phyloP scores from a whole-genome alignment of 2,113 vertebrate genomes.

The Malurus elegans region DNA sequence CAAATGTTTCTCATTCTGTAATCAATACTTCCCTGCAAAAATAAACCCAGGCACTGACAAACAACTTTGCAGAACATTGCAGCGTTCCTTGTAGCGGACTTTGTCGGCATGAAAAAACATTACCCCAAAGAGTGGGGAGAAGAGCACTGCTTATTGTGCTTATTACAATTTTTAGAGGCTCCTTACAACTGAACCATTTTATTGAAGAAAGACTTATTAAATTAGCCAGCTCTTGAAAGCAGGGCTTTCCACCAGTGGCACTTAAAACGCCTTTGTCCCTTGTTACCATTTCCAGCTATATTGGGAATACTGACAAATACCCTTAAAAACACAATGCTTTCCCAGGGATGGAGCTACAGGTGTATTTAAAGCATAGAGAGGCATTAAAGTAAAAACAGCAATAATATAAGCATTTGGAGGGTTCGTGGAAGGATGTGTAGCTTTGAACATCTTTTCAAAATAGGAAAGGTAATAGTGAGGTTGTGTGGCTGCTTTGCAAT shows the following conservation, averaged over 20 bases:
- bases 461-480: neutral
- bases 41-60: slow-evolving; percentile 70
- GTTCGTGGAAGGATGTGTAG: neutral
- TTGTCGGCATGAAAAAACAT: slow-evolving; percentile 50
- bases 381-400: neutral
- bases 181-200: slow-evolving; percentile 52
- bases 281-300: neutral
- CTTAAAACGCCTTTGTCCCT: slow-evolving; percentile 41
- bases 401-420: neutral
- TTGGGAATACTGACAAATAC: neutral
- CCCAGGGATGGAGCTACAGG: slow-evolving; percentile 1
- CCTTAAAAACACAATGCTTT: neutral
- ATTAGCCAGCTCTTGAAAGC: slow-evolving; percentile 48
- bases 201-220: slow-evolving; percentile 62
- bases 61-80: slow-evolving; percentile 59
- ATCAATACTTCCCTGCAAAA: slow-evolving; percentile 75
- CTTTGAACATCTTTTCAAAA: neutral
- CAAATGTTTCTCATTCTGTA: slow-evolving; percentile 74
- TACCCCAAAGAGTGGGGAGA: neutral
- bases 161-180: slow-evolving; percentile 52
- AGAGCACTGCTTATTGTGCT: neutral
- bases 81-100: slow-evolving; percentile 13
- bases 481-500: neutral
- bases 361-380: neutral
- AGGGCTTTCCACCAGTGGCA: slow-evolving; percentile 20